Conservation (phyloP, 2,113 vertebrate genomes). For the Calypte anna region DNA sequence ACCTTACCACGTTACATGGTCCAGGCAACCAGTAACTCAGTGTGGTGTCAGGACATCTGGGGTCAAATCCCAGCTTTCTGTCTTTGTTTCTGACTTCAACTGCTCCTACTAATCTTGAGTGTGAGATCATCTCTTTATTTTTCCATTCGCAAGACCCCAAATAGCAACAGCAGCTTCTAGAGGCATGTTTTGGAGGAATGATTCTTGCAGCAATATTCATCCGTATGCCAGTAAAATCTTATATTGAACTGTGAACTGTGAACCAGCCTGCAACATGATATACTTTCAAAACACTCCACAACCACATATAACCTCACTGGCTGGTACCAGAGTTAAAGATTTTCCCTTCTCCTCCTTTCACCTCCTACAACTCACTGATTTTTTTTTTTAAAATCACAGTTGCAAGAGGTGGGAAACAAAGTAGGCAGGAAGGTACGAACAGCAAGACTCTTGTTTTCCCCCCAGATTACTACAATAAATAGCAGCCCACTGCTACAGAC, state of each 20-base stretch:
- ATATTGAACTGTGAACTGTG: not conserved
- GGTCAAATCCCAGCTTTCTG: not conserved
- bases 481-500: not conserved
- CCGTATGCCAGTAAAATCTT: not conserved
- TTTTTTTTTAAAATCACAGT: not conserved
- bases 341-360: not conserved
- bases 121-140: rapidly evolving
- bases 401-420: not conserved
- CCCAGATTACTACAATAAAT: not conserved
- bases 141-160: not conserved
- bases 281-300: not conserved
- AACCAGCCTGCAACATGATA: not conserved
- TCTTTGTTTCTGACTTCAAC: not conserved
- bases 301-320: not conserved
- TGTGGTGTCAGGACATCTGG: rapidly evolving
- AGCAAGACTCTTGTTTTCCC: not conserved
- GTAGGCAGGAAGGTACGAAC: not conserved
- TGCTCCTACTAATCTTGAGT: not conserved
- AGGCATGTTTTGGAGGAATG: not conserved
- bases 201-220: not conserved
- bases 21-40: not conserved
- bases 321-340: not conserved
- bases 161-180: not conserved
- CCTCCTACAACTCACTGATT: not conserved
- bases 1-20: rapidly evolving